Evolutionary conservation across 2,113 vertebrate species (phyloP), one percentile per base, ranked within the genome.

Genomic region (Petroica traversi): DNA sequence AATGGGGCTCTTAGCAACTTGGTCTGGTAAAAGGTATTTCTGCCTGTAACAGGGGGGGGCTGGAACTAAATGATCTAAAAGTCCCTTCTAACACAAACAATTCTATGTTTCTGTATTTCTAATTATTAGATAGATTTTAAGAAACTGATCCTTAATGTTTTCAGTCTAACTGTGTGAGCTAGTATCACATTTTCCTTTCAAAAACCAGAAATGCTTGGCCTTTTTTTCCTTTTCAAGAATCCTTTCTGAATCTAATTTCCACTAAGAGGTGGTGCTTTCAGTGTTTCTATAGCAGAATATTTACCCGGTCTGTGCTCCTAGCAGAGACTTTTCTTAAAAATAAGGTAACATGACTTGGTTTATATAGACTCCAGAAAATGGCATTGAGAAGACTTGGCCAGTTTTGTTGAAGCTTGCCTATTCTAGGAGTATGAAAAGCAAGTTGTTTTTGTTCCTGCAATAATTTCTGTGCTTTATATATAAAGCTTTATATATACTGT

Each of bases 21-120:
- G 6, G 5, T 61, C 14, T 46, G 10, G n/a, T 34, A n/a, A 29
- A 14, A 74, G 11, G 11, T 81, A 20, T 40, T 66, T 58, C 38
- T 74, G 2, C 19, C 11, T 6, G 3, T 52, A 17, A 19, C 19
- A n/a, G 11, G 5, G 12, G 9, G 1, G 9, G 1, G 1, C 4
- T 58, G 24, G 23, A 59, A n/a, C 28, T n/a, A 16, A 19, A 6
- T 59, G n/a, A 10, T 38, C 16, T 59, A 46, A 46, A 40, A 13
- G 9, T 46, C 7, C 20, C 14, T 61, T 61, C 29, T 17, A 52
- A 25, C 6, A 14, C 2, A 0, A 40, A 19, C 5, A 52, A 40
- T n/a, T 12, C 24, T 31, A 5, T 59, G 14, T 12, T 19, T 68
- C 11, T 61, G 2, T 34, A 12, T 54, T 67, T 59, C 11, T n/a